Base-by-base conservation (phyloP, 2,888 invertebrate species). In the Seira ritae region DNA sequence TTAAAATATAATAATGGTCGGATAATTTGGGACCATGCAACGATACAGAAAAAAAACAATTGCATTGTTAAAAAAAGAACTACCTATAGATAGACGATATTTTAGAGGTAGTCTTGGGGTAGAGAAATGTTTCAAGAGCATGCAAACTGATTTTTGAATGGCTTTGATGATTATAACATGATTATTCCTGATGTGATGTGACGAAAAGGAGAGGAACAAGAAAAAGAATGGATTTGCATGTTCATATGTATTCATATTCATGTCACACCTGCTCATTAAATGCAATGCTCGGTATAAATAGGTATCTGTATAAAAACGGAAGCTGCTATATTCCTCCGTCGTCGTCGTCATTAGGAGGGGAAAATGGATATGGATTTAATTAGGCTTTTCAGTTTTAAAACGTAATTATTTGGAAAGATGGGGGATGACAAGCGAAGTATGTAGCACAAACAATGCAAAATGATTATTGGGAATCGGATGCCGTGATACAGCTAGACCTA, bases 1-100 rank as follows among this genome's bases (percentile, higher is more conserved):
- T 55, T 19, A 65, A 80, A 80, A 73, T 68, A 74, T 74, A 74
- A 76, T 71, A 67, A 55, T 62, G 69, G 60, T 24, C 42, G 31
- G 42, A 67, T 81, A 55, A 80, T 81, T 81, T 75, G 71, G 76
- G 60, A 70, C 81, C 81, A 81, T 81, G 81, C 81, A 81, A 81
- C 70, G 75, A 70, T 70, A 74, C 74, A 80, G 80, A 74, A 75
- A 80, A 74, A 76, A 67, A 74, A 70, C 37, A 67, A 73, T 71
- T 17, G 15, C 81, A 81, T 75, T 81, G 75, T 75, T 55, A n/a
- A 55, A 55, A 55, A 55, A 55, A 55, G 31, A 31, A 31, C 31
- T 31, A 31, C n/a, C n/a, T n/a, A n/a, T n/a, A n/a, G n/a, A n/a
- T 31, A 31, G 31, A 31, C 31, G 8, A 31, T 55, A 55, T 55